phyloP scores from a whole-genome alignment of 1,140 invertebrate species.

The Cyclina sinensis region DNA sequence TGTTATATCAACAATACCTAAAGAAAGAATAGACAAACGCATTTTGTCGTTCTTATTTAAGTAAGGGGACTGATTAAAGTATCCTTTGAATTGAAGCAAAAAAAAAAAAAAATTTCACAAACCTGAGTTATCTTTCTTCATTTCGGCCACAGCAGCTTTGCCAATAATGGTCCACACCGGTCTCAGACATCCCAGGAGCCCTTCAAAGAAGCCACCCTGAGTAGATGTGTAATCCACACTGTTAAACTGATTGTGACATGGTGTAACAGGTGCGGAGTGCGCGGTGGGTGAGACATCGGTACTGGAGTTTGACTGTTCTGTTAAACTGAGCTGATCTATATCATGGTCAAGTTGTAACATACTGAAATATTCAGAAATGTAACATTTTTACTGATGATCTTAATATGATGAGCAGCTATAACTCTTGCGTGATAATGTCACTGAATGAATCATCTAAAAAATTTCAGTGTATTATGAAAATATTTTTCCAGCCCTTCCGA shows the following conservation, averaged over 20 bases:
- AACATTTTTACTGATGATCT: no score
- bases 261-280: conserved; percentile 81
- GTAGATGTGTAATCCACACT: conserved; percentile 77
- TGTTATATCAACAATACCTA: no score
- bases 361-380: conserved; percentile 77
- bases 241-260: conserved; percentile 76
- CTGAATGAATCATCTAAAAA: no score
- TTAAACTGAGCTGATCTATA: conserved; percentile 80
- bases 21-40: no score
- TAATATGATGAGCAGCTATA: no score
- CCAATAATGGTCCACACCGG: conserved; percentile 95
- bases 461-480: no score
- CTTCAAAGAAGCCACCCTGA: conserved; percentile 91
- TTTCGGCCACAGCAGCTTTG: conserved; percentile 91
- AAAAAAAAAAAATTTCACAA: not conserved
- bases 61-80: no score
- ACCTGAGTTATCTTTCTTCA: conserved; percentile 88
- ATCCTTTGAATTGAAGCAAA: no score
- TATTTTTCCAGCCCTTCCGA: no score
- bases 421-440: no score
- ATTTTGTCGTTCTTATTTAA: no score
- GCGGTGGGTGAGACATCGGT: conserved; percentile 78
- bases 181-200: conserved; percentile 94
- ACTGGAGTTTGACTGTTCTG: conserved; percentile 77
- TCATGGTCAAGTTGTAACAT: conserved; percentile 84